Percentiles rank a stretch among this genome's conserved stretches.
Evolutionary conservation across 30 jellyfish, hydroid and myxozoan genomes (phyloP).

Genomic region (Kudoa iwatai): DNA sequence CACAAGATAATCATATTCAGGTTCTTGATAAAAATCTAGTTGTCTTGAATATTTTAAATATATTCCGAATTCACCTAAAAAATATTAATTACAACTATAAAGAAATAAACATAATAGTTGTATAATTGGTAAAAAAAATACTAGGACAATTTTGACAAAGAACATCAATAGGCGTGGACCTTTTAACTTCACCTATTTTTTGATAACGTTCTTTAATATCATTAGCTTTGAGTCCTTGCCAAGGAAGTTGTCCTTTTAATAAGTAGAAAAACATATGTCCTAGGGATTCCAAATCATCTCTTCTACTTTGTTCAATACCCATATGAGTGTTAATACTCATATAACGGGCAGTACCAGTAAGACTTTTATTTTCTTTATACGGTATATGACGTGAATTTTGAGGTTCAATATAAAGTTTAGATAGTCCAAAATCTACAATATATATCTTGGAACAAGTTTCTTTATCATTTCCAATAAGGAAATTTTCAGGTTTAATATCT

Average conservation of each 20-base stretch:
- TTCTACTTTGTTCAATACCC: conserved; percentile 29
- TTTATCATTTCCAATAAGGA: conserved; percentile 62
- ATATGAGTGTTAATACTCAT: conserved; percentile 93
- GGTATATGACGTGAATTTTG: conserved; percentile 82
- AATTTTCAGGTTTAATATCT: conserved; percentile 86
- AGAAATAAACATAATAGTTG: too few species aligned
- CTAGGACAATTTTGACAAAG: conserved; percentile 7
- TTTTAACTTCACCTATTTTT: conserved; percentile 47
- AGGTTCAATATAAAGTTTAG: conserved; percentile 86
- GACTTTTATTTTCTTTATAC: conserved; percentile 61
- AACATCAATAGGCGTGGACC: conserved; percentile 71
- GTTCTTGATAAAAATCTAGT: not conserved
- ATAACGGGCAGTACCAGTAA: conserved; percentile 96
- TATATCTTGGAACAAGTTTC: conserved; percentile 54
- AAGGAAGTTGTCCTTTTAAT: conserved; percentile 44
- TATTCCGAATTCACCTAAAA: not conserved
- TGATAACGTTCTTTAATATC: conserved; percentile 42
- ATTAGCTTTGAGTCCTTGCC: conserved; percentile 97
- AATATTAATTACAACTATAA: too few species aligned
- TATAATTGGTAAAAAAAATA: too few species aligned
- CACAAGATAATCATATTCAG: not conserved
- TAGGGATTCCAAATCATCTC: conserved; percentile 92
- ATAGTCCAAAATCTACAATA: conserved; percentile 77
- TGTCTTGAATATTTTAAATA: too few species aligned
- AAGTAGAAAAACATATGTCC: conserved; percentile 71